A percentile compares a stretch with the other conserved stretches of the same genome.
Conservation (phyloP, 2,113 vertebrate genomes). For the Ophthalmolycus amberensis region DNA sequence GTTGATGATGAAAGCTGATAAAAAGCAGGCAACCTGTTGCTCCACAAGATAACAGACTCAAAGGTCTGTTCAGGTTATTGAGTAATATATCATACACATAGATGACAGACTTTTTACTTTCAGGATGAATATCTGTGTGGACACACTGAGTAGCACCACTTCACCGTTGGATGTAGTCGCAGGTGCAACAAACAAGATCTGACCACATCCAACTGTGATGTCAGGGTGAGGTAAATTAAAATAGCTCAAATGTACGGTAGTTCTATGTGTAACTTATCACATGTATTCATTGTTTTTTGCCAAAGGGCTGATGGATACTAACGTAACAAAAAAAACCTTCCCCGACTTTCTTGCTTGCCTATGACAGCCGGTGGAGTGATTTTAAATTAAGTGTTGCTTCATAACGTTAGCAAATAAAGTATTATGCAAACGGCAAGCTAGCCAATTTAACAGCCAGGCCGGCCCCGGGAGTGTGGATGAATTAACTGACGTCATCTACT, state of each 20-base stretch:
- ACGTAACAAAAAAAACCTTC: no score
- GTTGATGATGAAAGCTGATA: background rate
- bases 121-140: background rate
- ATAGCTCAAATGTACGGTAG: background rate
- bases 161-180: background rate
- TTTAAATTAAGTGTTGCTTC: no score
- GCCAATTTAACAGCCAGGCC: no score
- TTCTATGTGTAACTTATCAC: no score
- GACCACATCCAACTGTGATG: slow-evolving; percentile 19
- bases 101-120: background rate
- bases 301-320: no score
- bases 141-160: background rate
- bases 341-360: no score
- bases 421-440: no score
- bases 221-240: background rate
- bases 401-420: no score
- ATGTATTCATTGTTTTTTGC: no score
- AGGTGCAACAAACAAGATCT: background rate
- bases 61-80: background rate
- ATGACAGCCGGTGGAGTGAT: no score
- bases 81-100: background rate
- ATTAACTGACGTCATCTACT: no score
- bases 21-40: background rate
- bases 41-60: background rate
- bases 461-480: no score